Conservation (phyloP, 2,797 vertebrate species). For the Characodon lateralis region DNA sequence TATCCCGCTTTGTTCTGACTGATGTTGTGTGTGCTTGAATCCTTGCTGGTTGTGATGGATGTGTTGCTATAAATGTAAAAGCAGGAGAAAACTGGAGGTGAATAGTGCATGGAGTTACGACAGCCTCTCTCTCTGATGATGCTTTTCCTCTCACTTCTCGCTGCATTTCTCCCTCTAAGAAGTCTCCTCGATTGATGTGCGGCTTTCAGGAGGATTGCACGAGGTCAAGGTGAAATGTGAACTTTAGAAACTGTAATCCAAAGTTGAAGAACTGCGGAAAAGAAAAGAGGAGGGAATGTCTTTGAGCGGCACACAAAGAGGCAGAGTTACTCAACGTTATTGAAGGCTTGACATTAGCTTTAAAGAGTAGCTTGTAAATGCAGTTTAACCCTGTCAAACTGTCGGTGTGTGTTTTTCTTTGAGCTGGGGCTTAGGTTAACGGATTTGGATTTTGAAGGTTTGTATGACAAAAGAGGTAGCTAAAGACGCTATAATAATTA, state of each 20-base stretch:
- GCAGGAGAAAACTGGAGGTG: conserved; percentile 56
- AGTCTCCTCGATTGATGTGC: conserved; percentile 61
- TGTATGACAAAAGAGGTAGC: background rate
- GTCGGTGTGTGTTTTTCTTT: background rate
- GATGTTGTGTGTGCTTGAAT: conserved; percentile 54
- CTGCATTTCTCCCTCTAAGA: conserved; percentile 30
- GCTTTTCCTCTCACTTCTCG: conserved; percentile 47
- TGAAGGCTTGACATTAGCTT: conserved; percentile 34
- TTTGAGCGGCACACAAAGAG: conserved; percentile 17
- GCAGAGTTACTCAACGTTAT: conserved; percentile 22
- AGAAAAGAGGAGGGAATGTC: conserved; percentile 18
- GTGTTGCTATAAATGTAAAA: conserved; percentile 52
- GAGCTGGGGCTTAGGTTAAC: background rate
- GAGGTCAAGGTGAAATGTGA: conserved; percentile 64
- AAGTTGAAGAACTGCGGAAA: conserved; percentile 30
- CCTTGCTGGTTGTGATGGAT: conserved; percentile 52
- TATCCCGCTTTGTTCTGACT: conserved; percentile 41
- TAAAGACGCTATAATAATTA: background rate
- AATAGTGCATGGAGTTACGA: conserved; percentile 58
- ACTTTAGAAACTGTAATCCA: conserved; percentile 48
- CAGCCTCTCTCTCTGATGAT: conserved; percentile 59
- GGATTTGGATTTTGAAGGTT: background rate
- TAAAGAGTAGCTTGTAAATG: conserved; percentile 6
- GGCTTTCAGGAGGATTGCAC: conserved; percentile 58
- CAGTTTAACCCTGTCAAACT: background rate